Base-by-base conservation (phyloP, 2,888 invertebrate genomes). In the Willowsia nigromaculata region DNA sequence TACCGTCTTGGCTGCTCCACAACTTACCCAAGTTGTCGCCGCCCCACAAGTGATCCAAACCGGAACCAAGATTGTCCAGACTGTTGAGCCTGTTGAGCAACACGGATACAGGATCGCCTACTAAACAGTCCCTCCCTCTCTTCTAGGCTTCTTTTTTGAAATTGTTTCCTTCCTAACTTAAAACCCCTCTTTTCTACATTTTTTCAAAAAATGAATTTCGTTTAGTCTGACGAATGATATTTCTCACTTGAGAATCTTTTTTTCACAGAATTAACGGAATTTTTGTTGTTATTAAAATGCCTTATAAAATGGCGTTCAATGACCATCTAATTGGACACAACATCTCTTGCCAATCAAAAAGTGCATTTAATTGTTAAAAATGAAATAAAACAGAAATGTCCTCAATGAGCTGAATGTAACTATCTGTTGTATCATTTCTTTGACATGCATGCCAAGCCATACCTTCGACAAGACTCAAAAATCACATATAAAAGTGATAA, bases 71-170 rank as follows among this genome's bases (percentile, higher is more conserved):
- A 89, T 92, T 27, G 90, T 89, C 86, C 90, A 90, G 47, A 90
- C 90, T 81, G 85, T 88, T 87, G 92, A 92, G 78, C 93, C 93
- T 33, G 93, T 93, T 86, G 93, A 93, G 78, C 93, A 93, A 92
- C 93, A 93, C 91, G 93, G 93, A 92, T 93, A 93, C 92, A 87
- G 90, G 85, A 93, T 93, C 81, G 93, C 91, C 65, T 92, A 92
- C 47, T 92, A 92, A 91, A 90, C n/a, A n/a, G n/a, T n/a, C n/a
- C n/a, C n/a, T n/a, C n/a, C n/a, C 88, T 74, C 1, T 40, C 43
- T 78, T 27, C 47, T 50, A n/a, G 27, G 0, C n/a, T 62, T 22
- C 53, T 25, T 7, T 27, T 74, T 53, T 30, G 33, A 85, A 25
- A 6, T 71, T 33, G 30, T 78, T 84, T 78, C 88, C 76, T 78